A percentile compares a stretch with the other conserved stretches of the same genome.
phyloP scores from a whole-genome alignment of 2,888 invertebrate genomes.

The Hemaris fuciformis region DNA sequence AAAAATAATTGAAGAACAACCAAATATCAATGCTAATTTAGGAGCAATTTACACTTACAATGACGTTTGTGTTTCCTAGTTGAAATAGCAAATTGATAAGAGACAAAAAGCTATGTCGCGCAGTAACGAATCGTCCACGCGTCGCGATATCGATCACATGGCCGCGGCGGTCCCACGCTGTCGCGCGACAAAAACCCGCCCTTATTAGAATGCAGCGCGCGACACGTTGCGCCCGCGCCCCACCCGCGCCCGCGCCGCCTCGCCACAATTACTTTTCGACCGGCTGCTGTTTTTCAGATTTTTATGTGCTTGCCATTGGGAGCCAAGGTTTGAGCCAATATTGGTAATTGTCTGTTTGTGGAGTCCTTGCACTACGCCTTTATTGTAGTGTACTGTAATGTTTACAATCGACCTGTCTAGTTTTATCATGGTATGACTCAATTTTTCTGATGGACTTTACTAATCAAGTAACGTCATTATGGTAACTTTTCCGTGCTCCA shows the following conservation, averaged over 20 bases:
- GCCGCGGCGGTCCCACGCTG: constrained; percentile 64
- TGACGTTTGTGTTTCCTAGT: neutral
- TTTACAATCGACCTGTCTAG: too few species aligned
- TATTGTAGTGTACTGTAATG: too few species aligned
- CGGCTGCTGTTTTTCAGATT: constrained; percentile 3
- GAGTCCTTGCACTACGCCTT: neutral
- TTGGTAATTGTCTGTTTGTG: neutral
- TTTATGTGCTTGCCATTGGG: neutral
- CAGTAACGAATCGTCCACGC: constrained; percentile 7
- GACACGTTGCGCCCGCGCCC: constrained; percentile 49
- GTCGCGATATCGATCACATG: constrained; percentile 39
- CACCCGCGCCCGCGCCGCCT: constrained; percentile 29
- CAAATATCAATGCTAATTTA: neutral
- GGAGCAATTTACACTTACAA: neutral
- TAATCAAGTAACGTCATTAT: too few species aligned
- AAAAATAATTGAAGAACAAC: neutral
- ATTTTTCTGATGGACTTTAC: too few species aligned
- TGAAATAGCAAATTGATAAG: constrained; percentile 6
- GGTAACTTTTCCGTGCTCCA: too few species aligned
- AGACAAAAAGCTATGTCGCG: neutral
- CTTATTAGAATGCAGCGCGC: constrained; percentile 73
- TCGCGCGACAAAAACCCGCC: constrained; percentile 65
- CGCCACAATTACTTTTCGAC: constrained; percentile 49
- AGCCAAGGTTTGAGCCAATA: neutral
- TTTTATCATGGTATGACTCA: too few species aligned